Evolutionary conservation across 2,888 invertebrate genomes (phyloP), one percentile per base, ranked within the genome.

Genomic region (Bedellia somnulentella): DNA sequence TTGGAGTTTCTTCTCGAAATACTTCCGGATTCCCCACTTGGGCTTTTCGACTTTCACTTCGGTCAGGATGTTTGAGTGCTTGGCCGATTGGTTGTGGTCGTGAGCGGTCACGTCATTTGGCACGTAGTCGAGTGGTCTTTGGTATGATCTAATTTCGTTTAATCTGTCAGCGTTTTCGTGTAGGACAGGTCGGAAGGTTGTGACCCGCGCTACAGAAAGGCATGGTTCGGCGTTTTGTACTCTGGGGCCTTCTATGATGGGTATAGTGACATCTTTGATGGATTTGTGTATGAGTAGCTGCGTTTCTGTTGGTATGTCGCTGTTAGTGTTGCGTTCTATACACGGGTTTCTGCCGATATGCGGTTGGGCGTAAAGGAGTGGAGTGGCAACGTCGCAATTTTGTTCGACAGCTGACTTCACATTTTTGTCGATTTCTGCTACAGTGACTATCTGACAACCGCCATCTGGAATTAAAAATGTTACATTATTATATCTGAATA

Each of bases 331-430:
- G 6, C 89, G 67, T 49, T 89, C 89, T 48, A 86, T 76, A 38
- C 87, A 89, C 9, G 83, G 80, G 49, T 71, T 73, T 0, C 89
- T 78, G 1, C 93, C 93, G 55, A 92, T 89, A 58, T 90, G 87
- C 0, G 90, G 88, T 48, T 87, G 90, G 0, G 68, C 52, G 50
- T 60, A 64, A 0, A 68, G 49, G 25, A 91, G 62, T 18, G 85
- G 84, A 2, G 64, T 63, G 4, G 57, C 55, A 33, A 62, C 64
- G 45, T 68, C 70, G 41, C 63, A 58, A 2, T 40, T 37, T 16
- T 51, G 54, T 0, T 43, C 34, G 0, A 39, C 28, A 0, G 50
- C 55, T 32, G 57, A 57, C 45, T 71, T 75, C 0, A 60, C 66
- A 40, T 66, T 68, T 32, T 71, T 73, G 35, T 71, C 73, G 0